phyloP scores from a whole-genome alignment of 2,888 invertebrate species.

The Clitarchus hookeri region DNA sequence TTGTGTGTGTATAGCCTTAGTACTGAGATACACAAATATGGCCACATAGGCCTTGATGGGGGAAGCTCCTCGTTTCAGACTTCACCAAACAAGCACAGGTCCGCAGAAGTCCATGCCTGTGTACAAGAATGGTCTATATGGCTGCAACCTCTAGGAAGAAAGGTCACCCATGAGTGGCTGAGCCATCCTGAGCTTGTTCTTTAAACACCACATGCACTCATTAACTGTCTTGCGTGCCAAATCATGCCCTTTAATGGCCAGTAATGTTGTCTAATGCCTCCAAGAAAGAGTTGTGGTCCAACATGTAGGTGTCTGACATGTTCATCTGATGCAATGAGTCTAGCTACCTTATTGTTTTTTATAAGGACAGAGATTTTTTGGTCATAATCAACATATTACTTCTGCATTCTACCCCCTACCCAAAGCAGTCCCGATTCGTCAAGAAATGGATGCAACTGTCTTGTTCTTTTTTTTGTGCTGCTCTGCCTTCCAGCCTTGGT shows the following conservation, averaged over 20 bases:
- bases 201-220: neutral
- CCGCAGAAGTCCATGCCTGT: conserved; percentile 18
- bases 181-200: neutral
- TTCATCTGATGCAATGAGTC: neutral
- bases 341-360: conserved; percentile 4
- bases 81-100: conserved; percentile 36
- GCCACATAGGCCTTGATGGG: conserved; percentile 45
- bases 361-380: neutral
- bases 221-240: neutral
- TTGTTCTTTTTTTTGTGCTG: neutral
- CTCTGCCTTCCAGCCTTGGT: neutral
- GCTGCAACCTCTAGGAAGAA: conserved; percentile 34
- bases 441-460: neutral
- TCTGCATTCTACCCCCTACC: neutral
- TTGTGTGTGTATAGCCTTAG: conserved; percentile 50
- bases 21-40: conserved; percentile 47
- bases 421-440: neutral
- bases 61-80: conserved; percentile 38
- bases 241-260: neutral
- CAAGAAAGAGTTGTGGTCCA: neutral
- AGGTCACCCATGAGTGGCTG: conserved; percentile 40
- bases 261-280: neutral
- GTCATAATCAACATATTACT: neutral
- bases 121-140: conserved; percentile 33
- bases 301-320: neutral